phyloP scores from a whole-genome alignment of 2,113 vertebrate species.

The Ailuropoda melanoleuca region DNA sequence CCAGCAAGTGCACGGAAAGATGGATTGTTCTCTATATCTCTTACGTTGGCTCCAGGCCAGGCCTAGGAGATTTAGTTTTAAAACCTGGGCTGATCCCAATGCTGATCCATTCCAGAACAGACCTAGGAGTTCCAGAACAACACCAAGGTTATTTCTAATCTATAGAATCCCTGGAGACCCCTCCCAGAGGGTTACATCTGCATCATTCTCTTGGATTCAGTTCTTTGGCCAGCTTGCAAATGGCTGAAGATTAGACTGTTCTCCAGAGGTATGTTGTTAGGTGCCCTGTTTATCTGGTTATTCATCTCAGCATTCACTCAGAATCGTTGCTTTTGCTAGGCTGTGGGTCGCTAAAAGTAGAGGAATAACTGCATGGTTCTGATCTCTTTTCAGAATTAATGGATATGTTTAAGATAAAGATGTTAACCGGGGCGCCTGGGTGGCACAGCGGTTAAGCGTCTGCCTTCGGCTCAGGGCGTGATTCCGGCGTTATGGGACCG shows the following conservation, averaged over 20 bases:
- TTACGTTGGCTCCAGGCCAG: slow-evolving; percentile 44
- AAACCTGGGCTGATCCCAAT: slow-evolving; percentile 44
- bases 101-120: slow-evolving; percentile 53
- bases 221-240: slow-evolving; percentile 44
- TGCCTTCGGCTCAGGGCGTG: too few species aligned
- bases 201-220: slow-evolving; percentile 1
- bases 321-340: not conserved
- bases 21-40: slow-evolving; percentile 55
- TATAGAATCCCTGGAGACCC: slow-evolving; percentile 29
- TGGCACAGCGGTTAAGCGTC: too few species aligned
- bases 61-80: slow-evolving; percentile 56
- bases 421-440: too few species aligned
- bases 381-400: slow-evolving; percentile 16
- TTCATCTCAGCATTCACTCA: slow-evolving; percentile 21
- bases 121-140: slow-evolving; percentile 30
- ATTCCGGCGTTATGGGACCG: too few species aligned
- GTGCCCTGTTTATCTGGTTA: slow-evolving; percentile 43
- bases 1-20: slow-evolving; percentile 65
- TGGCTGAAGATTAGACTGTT: slow-evolving; percentile 15
- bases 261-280: slow-evolving; percentile 44
- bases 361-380: not conserved
- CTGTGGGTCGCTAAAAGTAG: not conserved
- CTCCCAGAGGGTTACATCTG: slow-evolving; percentile 52
- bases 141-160: slow-evolving; percentile 66
- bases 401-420: not conserved